Conservation (phyloP, 2,113 vertebrate species). For the Andinoacara biseriatus region DNA sequence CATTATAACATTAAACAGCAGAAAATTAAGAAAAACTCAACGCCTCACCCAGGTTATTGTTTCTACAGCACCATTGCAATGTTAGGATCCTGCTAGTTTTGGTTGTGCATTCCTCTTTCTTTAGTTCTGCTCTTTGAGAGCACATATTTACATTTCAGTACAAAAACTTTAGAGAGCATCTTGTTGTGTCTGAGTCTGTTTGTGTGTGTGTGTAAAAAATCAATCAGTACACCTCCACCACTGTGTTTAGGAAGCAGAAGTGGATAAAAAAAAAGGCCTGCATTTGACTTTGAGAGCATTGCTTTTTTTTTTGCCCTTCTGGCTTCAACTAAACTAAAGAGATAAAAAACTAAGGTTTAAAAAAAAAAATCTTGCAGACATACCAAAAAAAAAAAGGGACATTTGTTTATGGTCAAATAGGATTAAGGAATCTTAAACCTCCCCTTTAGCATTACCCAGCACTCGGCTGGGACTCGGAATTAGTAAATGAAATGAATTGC, state of each 20-base stretch:
- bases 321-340: not conserved
- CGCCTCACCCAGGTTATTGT: not conserved
- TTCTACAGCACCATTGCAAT: not conserved
- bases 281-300: conserved; percentile 15
- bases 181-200: conserved; percentile 26
- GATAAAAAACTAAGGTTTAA: not conserved
- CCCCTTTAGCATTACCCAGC: not conserved
- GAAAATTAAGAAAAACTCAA: not conserved
- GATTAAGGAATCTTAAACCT: conserved; percentile 15
- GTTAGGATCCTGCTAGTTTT: not conserved
- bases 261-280: conserved; percentile 12
- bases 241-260: not conserved
- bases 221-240: conserved; percentile 22
- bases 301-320: conserved; percentile 17
- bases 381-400: not conserved
- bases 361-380: not conserved
- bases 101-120: not conserved
- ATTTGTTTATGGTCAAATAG: conserved; percentile 20
- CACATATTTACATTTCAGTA: conserved; percentile 40
- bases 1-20: not conserved
- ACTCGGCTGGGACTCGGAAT: not conserved
- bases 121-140: not conserved
- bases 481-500: conserved; percentile 54
- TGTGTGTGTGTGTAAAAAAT: conserved; percentile 25
- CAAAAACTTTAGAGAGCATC: conserved; percentile 7